phyloP scores from a whole-genome alignment of 2,113 vertebrate genomes.

The Hepsetus odoe region DNA sequence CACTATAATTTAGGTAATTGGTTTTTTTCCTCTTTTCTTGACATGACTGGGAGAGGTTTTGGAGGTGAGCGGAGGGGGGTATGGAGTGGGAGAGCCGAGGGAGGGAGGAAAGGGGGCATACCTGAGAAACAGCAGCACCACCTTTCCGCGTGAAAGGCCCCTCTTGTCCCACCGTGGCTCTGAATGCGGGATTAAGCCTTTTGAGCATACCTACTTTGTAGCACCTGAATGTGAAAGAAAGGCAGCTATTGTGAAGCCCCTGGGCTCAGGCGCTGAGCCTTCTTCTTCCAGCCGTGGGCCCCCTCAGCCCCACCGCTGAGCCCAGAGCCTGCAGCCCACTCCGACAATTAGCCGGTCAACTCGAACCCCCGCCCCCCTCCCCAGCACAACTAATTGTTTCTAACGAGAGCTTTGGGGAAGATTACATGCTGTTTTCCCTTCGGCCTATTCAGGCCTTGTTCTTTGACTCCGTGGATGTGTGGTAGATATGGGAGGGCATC shows the following conservation, averaged over 20 bases:
- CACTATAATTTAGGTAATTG: slow-evolving; percentile 62
- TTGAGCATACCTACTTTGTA: slow-evolving; percentile 73
- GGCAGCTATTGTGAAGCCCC: slow-evolving; percentile 69
- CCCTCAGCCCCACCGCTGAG: slow-evolving; percentile 57
- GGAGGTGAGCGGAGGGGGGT: slow-evolving; percentile 31
- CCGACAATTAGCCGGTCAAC: slow-evolving; percentile 67
- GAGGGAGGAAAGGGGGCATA: slow-evolving; percentile 46
- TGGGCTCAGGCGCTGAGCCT: slow-evolving; percentile 54
- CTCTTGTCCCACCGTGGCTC: slow-evolving; percentile 64
- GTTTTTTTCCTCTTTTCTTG: slow-evolving; percentile 37
- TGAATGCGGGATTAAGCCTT: slow-evolving; percentile 77
- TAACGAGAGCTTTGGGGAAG: slow-evolving; percentile 63
- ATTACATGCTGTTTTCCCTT: slow-evolving; percentile 62
- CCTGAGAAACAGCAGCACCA: slow-evolving; percentile 70
- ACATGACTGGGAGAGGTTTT: slow-evolving; percentile 34
- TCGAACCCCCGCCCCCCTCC: slow-evolving; percentile 63
- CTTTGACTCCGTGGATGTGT: slow-evolving; percentile 61
- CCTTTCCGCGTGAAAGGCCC: slow-evolving; percentile 73
- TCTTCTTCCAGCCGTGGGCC: slow-evolving; percentile 42
- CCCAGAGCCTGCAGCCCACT: slow-evolving; percentile 55
- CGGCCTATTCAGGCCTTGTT: slow-evolving; percentile 64
- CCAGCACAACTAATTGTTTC: slow-evolving; percentile 72
- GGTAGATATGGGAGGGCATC: slow-evolving; percentile 67
- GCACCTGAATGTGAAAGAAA: slow-evolving; percentile 75
- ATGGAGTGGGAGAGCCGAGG: neutral